These are phyloP conservation scores for Ophion slaviceki DNA, from an alignment of 2,888 invertebrate genomes.

Conservation along the genomic window DNA sequence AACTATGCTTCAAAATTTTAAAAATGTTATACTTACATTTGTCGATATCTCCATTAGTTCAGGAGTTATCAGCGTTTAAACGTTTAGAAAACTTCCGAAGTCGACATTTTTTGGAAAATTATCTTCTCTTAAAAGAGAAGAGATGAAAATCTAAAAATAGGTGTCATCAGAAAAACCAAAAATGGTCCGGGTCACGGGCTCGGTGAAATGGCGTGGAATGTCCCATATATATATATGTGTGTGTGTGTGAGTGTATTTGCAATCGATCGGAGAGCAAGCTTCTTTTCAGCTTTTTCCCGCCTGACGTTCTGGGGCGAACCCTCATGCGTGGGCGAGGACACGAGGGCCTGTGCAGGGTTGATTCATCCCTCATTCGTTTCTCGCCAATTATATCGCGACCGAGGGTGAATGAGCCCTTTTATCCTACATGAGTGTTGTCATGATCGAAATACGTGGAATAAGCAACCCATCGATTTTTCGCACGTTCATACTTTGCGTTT, in stretches of 20 bases:
- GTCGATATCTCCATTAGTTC: too few relatives aligned
- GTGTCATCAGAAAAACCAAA: too few relatives aligned
- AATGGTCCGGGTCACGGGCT: too few relatives aligned
- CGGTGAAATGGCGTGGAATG: too few relatives aligned
- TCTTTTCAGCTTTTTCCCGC: not conserved
- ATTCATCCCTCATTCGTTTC: constrained; percentile 23
- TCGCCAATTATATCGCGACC: constrained; percentile 18
- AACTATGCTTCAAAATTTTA: too few relatives aligned
- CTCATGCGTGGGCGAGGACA: not conserved
- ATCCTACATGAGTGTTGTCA: not conserved
- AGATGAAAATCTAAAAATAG: too few relatives aligned
- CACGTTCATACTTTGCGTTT: constrained; percentile 11
- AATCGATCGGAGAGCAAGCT: not conserved
- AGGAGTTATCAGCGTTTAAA: too few relatives aligned
- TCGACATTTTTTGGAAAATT: too few relatives aligned
- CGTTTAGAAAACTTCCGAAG: too few relatives aligned
- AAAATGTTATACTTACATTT: too few relatives aligned
- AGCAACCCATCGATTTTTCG: constrained; percentile 26
- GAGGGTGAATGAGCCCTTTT: constrained; percentile 11
- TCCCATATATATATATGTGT: too few relatives aligned
- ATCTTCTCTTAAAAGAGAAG: too few relatives aligned
- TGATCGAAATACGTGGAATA: not conserved
- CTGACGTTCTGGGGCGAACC: not conserved
- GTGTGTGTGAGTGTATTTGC: not conserved
- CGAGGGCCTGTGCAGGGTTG: not conserved